phyloP scores from a whole-genome alignment of 2,797 vertebrate genomes.

The Leptoclinus maculatus region DNA sequence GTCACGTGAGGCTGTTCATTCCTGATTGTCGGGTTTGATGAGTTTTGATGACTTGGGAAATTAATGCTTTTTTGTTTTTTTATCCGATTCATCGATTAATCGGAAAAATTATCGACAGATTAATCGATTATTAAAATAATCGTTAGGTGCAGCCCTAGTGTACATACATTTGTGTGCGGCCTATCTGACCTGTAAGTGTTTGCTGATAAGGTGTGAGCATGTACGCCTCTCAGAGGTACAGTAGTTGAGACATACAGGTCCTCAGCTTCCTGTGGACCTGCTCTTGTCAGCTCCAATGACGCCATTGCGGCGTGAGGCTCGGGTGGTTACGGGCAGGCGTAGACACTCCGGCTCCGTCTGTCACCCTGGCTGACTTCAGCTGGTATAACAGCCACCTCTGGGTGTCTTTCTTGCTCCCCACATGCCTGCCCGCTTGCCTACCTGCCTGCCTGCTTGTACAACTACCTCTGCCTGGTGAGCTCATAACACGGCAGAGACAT shows the following conservation, averaged over 20 bases:
- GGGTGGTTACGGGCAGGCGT: slow-evolving; percentile 53
- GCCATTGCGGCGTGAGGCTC: slow-evolving; percentile 67
- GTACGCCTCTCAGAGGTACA: slow-evolving; percentile 49
- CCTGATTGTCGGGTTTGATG: no score
- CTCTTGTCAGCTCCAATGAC: slow-evolving; percentile 82
- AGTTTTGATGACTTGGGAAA: no score
- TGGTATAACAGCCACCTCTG: slow-evolving; percentile 77
- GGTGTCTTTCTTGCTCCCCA: slow-evolving; percentile 72
- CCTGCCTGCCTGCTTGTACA: slow-evolving; percentile 51
- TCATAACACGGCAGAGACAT: slow-evolving; percentile 73
- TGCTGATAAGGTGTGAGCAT: slow-evolving; percentile 76
- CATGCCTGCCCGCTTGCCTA: slow-evolving; percentile 28
- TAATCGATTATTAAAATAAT: no score
- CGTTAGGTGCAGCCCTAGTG: no score
- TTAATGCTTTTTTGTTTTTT: no score
- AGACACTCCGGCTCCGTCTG: slow-evolving; percentile 70
- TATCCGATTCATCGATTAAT: no score
- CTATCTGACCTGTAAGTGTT: slow-evolving; percentile 39
- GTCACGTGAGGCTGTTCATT: no score
- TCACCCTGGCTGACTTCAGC: slow-evolving; percentile 78
- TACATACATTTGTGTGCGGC: slow-evolving; percentile 8
- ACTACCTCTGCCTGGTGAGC: slow-evolving; percentile 64
- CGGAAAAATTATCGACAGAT: no score
- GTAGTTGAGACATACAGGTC: slow-evolving; percentile 68
- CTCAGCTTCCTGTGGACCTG: slow-evolving; percentile 66